These are phyloP conservation scores for Seriola aureovittata DNA, from an alignment of 2,113 vertebrate species.

Conservation along the genomic window DNA sequence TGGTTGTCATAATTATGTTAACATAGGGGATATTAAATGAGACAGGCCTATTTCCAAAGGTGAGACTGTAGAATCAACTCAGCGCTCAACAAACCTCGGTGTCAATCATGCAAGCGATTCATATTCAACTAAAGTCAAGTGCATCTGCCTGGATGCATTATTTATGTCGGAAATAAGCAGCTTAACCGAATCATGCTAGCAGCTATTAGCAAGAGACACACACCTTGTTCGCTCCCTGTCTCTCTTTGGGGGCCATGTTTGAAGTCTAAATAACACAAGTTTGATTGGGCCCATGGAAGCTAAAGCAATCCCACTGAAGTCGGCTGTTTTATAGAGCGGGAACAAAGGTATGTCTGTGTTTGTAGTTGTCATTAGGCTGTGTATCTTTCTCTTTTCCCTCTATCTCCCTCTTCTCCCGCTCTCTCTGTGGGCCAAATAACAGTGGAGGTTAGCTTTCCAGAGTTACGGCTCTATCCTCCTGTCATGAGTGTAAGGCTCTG, in stretches of 20 bases:
- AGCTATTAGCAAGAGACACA: constrained; percentile 85
- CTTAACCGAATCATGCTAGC: constrained; percentile 82
- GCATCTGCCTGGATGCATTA: constrained; percentile 85
- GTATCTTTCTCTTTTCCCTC: constrained; percentile 52
- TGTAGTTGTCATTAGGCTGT: constrained; percentile 81
- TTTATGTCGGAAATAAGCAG: constrained; percentile 86
- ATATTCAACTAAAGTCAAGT: constrained; percentile 84
- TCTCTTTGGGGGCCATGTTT: constrained; percentile 81
- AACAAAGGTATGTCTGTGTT: constrained; percentile 83
- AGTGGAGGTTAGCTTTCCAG: constrained; percentile 76
- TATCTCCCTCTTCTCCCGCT: constrained; percentile 15
- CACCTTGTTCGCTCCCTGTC: constrained; percentile 74
- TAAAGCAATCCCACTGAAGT: constrained; percentile 74
- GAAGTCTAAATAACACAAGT: constrained; percentile 84
- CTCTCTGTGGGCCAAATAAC: constrained; percentile 79
- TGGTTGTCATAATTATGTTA: constrained; percentile 83
- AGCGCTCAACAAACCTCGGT: constrained; percentile 78
- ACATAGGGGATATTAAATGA: constrained; percentile 80
- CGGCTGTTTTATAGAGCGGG: constrained; percentile 59
- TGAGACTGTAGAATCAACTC: constrained; percentile 78
- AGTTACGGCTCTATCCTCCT: constrained; percentile 77
- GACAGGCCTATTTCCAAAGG: constrained; percentile 83
- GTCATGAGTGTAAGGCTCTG: constrained; percentile 77
- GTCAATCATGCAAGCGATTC: constrained; percentile 81
- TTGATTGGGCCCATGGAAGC: constrained; percentile 82